Percentiles rank a stretch among this genome's conserved stretches.
Conservation (phyloP, 2,797 vertebrate species). For the Acanthornis magna region DNA sequence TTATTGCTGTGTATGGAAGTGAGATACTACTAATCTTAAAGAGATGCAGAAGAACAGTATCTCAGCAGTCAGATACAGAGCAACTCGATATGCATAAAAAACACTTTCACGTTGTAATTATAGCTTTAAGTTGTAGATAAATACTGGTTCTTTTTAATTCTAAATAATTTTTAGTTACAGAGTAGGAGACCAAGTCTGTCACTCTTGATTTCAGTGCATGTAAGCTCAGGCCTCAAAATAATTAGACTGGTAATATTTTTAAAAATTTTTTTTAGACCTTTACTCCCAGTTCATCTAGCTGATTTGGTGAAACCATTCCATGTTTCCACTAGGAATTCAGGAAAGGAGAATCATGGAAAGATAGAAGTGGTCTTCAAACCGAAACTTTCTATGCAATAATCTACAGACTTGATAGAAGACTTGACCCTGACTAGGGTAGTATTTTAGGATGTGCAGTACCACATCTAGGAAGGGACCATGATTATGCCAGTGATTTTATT, state of each 20-base stretch:
- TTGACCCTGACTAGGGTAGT: background rate
- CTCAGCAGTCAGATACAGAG: background rate
- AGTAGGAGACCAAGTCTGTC: background rate
- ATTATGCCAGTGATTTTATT: background rate
- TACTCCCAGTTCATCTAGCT: background rate
- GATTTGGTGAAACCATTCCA: background rate
- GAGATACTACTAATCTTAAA: background rate
- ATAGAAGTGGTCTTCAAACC: background rate
- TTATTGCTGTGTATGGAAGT: conserved; percentile 1
- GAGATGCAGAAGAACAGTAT: conserved; percentile 4
- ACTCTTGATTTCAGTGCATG: background rate
- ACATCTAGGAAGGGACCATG: background rate
- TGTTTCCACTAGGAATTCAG: background rate
- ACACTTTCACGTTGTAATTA: conserved; percentile 15
- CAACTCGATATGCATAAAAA: background rate
- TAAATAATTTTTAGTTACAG: background rate
- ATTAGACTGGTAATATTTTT: background rate
- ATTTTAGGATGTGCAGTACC: background rate
- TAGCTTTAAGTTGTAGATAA: conserved; percentile 32
- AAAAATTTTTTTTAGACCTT: background rate
- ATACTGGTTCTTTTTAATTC: background rate
- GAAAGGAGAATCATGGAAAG: background rate
- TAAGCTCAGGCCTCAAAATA: background rate
- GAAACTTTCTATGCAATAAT: background rate
- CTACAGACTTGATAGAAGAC: background rate